Evolutionary conservation across 2,113 vertebrate genomes (phyloP).

Genomic region (Redunca redunca): DNA sequence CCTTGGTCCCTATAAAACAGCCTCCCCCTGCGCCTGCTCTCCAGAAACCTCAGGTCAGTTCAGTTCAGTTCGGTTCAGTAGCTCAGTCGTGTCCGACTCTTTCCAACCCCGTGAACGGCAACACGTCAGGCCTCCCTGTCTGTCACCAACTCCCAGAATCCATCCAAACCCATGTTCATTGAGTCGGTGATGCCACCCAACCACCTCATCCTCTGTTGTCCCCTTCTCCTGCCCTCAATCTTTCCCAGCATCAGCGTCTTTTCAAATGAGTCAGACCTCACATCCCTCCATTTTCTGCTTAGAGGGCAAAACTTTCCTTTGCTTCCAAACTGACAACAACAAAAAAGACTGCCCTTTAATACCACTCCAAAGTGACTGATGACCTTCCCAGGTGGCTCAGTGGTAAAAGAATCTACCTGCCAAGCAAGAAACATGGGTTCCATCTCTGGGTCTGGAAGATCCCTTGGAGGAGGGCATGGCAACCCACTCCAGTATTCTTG

Average conservation of each 20-base stretch:
- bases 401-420: neutral
- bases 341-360: neutral
- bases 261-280: neutral
- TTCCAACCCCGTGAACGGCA: neutral
- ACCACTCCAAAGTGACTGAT: neutral
- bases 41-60: neutral
- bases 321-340: neutral
- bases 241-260: neutral
- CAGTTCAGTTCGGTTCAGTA: no score
- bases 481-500: neutral
- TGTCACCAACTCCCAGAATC: neutral
- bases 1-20: neutral
- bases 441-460: neutral
- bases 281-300: neutral
- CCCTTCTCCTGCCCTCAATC: neutral
- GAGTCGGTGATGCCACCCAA: neutral
- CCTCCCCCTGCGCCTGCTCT: neutral
- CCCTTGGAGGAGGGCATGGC: neutral
- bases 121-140: neutral
- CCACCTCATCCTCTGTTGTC: neutral
- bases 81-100: neutral
- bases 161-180: neutral
- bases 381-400: neutral
- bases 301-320: neutral
- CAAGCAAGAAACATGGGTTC: neutral